Base-by-base conservation (phyloP, 1,140 invertebrate genomes). In the Cheumatopsyche charites region DNA sequence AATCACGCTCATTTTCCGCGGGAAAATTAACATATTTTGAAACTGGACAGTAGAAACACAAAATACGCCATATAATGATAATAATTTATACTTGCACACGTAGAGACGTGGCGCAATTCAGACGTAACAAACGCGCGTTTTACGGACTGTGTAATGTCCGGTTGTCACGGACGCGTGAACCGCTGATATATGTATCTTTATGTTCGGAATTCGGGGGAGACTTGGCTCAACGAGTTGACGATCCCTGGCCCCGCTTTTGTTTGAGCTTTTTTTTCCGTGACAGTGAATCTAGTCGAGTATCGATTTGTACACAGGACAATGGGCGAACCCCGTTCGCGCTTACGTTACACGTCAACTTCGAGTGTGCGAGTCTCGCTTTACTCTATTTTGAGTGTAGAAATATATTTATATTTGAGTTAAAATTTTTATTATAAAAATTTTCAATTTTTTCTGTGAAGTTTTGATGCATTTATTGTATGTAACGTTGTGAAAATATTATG, bases 301-400 rank as follows among this genome's bases (percentile, higher is more conserved):
- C 63, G 63, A 66, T 66, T 66, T 66, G 63, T 66, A 66, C 19
- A 25, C 43, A 13, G 42, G 63, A 66, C 63, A 66, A 47, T 41
- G 29, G 15, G 15, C 41, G 45, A 15, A 15, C 17, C 17, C 13
- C 17, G 13, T 26, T 61, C 23, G 63, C 17, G 42, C 19, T 29
- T 49, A 47, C 43, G 19, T 13, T 23, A 58, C 19, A 26, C 21
- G 55, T 58, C 55, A 58, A 58, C 21, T 25, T 47, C 29, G 29
- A 36, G 29, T 36, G 29, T 36, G 29, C 29, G 29, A 36, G 29
- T 3, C 29, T 36, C 29, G 29, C 9, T 36, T 36, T n/a, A n/a
- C n/a, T 36, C 29, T 36, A 36, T 36, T 36, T 36, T 36, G n/a
- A n/a, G n/a, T n/a, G n/a, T n/a, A n/a, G n/a, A n/a, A n/a, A n/a